Evolutionary conservation across 2,113 vertebrate species (phyloP).

Genomic region (Stictonetta naevosa): DNA sequence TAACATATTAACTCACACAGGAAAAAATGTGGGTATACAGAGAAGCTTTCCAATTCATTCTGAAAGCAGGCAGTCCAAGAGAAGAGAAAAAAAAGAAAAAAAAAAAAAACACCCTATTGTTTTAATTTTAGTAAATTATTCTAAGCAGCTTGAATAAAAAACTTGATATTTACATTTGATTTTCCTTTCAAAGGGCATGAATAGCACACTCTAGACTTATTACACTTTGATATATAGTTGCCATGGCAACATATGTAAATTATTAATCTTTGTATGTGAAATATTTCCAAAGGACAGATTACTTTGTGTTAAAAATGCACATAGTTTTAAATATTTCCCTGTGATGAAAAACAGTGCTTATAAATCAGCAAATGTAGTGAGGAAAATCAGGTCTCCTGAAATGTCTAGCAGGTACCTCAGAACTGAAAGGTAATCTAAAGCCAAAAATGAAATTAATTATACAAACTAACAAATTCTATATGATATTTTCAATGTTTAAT

Average conservation of each 20-base stretch:
- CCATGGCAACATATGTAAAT: slow-evolving; percentile 65
- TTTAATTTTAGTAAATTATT: slow-evolving; percentile 54
- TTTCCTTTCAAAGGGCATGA: slow-evolving; percentile 59
- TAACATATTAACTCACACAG: not conserved
- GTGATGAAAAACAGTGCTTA: slow-evolving; percentile 28
- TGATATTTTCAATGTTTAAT: not conserved
- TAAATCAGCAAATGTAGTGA: not conserved
- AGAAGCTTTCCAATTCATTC: not conserved
- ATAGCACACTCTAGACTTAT: slow-evolving; percentile 58
- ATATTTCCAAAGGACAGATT: slow-evolving; percentile 65
- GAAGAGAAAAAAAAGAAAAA: not conserved
- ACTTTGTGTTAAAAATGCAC: slow-evolving; percentile 61
- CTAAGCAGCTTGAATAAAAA: slow-evolving; percentile 22
- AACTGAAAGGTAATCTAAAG: not conserved
- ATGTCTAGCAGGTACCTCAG: not conserved
- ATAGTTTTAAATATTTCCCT: slow-evolving; percentile 62
- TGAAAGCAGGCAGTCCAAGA: not conserved
- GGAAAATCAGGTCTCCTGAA: slow-evolving; percentile 23
- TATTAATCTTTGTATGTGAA: slow-evolving; percentile 67
- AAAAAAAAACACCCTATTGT: not conserved
- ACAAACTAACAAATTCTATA: not conserved
- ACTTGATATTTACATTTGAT: slow-evolving; percentile 56
- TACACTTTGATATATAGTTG: slow-evolving; percentile 68
- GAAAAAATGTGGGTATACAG: not conserved
- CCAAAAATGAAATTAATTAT: not conserved